Evolutionary conservation across 1,140 invertebrate genomes (phyloP), one percentile per base, ranked within the genome.

Genomic region (Ceratina calcarata): DNA sequence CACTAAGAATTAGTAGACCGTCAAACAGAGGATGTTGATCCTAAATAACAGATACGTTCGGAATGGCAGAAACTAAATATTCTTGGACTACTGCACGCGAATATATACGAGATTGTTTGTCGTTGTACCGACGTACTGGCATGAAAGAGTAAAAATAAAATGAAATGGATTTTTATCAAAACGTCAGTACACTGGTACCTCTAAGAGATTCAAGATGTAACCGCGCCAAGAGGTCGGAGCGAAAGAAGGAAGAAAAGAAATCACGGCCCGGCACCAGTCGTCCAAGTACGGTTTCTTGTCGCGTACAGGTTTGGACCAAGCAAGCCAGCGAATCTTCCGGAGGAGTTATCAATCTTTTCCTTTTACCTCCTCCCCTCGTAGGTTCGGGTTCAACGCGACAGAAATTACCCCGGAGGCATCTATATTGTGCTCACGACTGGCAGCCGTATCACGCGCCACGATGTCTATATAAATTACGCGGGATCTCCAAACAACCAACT

Each of bases 291-390:
- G 51, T 67, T 67, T 68, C 55, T 67, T 60, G 32, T 16, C 15
- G 12, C 27, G 27, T 15, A 58, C 32, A 32, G 27, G 55, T 37
- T 69, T 32, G 27, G 62, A 66, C 16, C n/a, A n/a, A n/a, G n/a
- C 73, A 22, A 15, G 62, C n/a, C 32, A 24, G 13, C 45, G 37
- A 61, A 77, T 60, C 65, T 32, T 60, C 22, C 55, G 7, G n/a
- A 37, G 18, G 66, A 32, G 74, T 77, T 77, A 77, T 77, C 74
- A 69, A 77, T 77, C 74, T 70, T 6, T 37, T 77, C 22, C 37
- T 22, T 16, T 60, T 60, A 53, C 13, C 20, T 13, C 32, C 15
- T 18, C 24, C 18, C 37, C 32, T 37, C 32, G 32, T 37, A 37
- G 60, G 27, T 53, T 27, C 6, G 24, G 24, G 49, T 60, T 76